Percentiles rank a stretch among this genome's conserved stretches.
phyloP scores from a whole-genome alignment of 2,888 invertebrate genomes.

The Syrphus vitripennis region DNA sequence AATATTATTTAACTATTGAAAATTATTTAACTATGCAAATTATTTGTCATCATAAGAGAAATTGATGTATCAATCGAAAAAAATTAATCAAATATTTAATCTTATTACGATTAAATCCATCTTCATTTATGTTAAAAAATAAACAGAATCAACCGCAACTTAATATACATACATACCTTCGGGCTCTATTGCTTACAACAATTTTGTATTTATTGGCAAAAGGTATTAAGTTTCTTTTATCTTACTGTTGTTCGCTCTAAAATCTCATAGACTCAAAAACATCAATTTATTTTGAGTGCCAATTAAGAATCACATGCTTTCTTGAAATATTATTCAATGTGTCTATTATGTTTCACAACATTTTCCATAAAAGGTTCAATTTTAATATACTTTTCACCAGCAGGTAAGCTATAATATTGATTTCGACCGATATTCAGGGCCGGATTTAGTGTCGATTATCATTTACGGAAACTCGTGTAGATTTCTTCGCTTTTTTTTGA shows the following conservation, averaged over 20 bases:
- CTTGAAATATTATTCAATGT: background rate
- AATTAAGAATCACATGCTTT: background rate
- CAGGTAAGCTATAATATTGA: too few relatives aligned
- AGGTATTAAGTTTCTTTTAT: background rate
- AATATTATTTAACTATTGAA: too few relatives aligned
- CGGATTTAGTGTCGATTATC: too few relatives aligned
- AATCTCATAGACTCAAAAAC: background rate
- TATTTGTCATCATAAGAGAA: too few relatives aligned
- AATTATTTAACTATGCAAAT: too few relatives aligned
- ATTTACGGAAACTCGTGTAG: too few relatives aligned
- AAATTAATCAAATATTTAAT: background rate
- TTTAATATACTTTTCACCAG: background rate
- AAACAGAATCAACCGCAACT: background rate
- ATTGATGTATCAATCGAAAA: too few relatives aligned
- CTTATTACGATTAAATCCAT: background rate
- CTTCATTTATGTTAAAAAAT: background rate
- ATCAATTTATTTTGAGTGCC: background rate
- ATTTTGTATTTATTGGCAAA: background rate
- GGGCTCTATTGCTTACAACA: too few relatives aligned
- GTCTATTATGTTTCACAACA: constrained; percentile 1
- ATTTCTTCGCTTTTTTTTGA: too few relatives aligned
- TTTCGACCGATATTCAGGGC: background rate
- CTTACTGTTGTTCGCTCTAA: too few relatives aligned
- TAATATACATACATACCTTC: background rate
- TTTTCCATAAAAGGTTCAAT: background rate